Conservation (phyloP, 1,140 invertebrate species). For the Calliopsis andreniformis region DNA sequence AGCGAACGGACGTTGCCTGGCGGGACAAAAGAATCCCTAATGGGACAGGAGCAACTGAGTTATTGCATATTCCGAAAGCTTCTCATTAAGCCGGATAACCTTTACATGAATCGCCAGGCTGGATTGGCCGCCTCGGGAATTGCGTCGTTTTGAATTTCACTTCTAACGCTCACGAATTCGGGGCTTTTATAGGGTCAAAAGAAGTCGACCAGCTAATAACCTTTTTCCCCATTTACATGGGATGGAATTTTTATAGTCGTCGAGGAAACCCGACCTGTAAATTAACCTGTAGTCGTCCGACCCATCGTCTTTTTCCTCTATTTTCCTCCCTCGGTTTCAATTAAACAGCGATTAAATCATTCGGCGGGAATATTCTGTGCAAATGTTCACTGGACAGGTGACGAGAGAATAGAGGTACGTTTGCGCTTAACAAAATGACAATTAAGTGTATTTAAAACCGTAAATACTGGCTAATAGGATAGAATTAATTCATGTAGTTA, state of each 20-base stretch:
- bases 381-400: background rate
- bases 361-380: background rate
- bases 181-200: background rate
- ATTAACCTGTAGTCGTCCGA: background rate
- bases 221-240: background rate
- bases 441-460: no score
- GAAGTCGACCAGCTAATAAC: background rate
- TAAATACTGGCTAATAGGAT: no score
- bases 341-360: background rate
- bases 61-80: conserved; percentile 34
- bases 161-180: no score
- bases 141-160: conserved; percentile 7
- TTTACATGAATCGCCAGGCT: conserved; percentile 22
- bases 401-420: no score
- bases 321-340: background rate
- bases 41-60: conserved; percentile 11
- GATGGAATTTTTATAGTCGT: background rate
- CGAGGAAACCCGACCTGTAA: background rate
- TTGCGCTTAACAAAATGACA: no score
- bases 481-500: no score
- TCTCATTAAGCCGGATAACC: conserved; percentile 44
- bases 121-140: background rate
- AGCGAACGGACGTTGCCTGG: background rate
- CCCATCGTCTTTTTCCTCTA: no score
- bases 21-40: conserved; percentile 49